Base-by-base conservation (phyloP, 2,888 invertebrate genomes). In the Drosophila percnosoma region DNA sequence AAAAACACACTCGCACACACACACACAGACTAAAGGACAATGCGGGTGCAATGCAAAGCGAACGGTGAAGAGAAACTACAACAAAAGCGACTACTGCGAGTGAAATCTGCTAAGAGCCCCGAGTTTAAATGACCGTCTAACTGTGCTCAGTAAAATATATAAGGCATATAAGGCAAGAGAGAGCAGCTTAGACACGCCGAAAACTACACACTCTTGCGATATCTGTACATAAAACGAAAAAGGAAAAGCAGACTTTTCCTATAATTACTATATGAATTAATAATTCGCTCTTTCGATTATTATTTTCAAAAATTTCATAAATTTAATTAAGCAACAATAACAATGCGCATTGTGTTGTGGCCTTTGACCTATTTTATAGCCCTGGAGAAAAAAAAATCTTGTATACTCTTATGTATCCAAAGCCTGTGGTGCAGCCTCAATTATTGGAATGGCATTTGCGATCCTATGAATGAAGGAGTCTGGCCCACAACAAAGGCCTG, bases 31-130 rank as follows among this genome's bases (percentile, higher is more conserved):
- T 45, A 45, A 60, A 62, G 62, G 62, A 73, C 80, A 74, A 78
- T 82, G 80, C 82, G 87, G 85, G 80, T 82, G 82, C 78, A 80
- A 79, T 84, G 87, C 78, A 84, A 84, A 85, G 70, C 67, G 67
- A 73, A 59, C 45, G 63, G 48, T 40, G 58, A 70, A 38, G 40
- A 15, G 18, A 29, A 59, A 66, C 57, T 70, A 67, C 55, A 79
- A 53, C 36, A 36, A 55, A 49, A 52, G 31, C n/a, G 51, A 76
- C 73, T 77, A 79, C 83, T 88, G 87, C 72, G 87, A 83, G 83
- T 88, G 83, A 90, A 88, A 90, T 90, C 89, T 83, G 89, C 87
- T 81, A 86, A 89, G 89, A 88, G 83, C 81, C 81, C 81, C 78
- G 79, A 88, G 85, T 87, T 85, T 87, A 87, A 85, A 85, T 87